Base-by-base conservation (phyloP, 2,888 invertebrate species). In the Dasypogon diadema region DNA sequence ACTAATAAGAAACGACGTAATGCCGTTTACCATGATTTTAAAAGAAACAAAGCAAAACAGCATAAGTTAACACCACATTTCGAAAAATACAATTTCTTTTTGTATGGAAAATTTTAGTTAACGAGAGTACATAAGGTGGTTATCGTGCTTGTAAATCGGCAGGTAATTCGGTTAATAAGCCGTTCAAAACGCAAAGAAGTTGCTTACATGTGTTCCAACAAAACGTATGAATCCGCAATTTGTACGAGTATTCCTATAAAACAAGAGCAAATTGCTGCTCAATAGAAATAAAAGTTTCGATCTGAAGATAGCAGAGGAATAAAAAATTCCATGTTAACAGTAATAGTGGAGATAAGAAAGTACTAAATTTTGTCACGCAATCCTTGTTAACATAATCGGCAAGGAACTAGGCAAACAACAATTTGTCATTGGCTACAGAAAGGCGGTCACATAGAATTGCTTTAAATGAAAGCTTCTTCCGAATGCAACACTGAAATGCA, bases 381-480 rank as follows among this genome's bases (percentile, higher is more conserved):
- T 54, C 30, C 70, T 54, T 70, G 70, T 70, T 70, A 70, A 70
- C 70, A 70, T 70, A 70, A 70, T 70, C 70, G 70, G 26, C 54
- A 34, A 46, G 54, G 46, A 22, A 10, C 54, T 54, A 70, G 18
- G 70, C 70, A 70, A 70, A 70, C 54, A 70, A 26, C 70, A 70
- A 70, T 70, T 70, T 70, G 70, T 70, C 70, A 70, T 70, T 70
- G 70, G 70, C 54, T 54, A 70, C 65, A 77, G 75, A 75, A 75
- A 75, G 77, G 75, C 77, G 75, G 77, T 75, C 77, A 75, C 72
- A 55, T 75, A 55, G 72, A 77, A 77, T 77, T 75, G 75, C 75
- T 55, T 55, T 58, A 77, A 68, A 75, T 77, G 77, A 77, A 77
- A 77, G 77, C 75, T 72, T 75, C 70, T 77, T 75, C 77, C 77